Evolutionary conservation across 2,888 invertebrate genomes (phyloP).

Genomic region (Margaritifera margaritifera): DNA sequence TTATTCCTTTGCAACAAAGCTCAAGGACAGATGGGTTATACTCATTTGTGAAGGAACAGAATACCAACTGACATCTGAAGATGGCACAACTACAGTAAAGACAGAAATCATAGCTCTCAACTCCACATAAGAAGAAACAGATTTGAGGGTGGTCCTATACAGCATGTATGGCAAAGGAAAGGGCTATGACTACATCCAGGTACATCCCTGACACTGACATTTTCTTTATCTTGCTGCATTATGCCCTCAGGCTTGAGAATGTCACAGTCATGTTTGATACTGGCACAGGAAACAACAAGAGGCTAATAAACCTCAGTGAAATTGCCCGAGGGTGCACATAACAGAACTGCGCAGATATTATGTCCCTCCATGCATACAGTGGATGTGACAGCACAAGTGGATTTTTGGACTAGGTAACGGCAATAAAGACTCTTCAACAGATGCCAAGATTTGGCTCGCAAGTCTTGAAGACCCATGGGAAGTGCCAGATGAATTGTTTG

Average conservation of each 20-base stretch:
- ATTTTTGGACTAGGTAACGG: slow-evolving; percentile 19
- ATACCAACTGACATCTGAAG: slow-evolving; percentile 10
- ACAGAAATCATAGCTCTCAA: slow-evolving; percentile 10
- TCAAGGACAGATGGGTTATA: slow-evolving; percentile 10
- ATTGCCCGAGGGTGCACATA: slow-evolving; percentile 3
- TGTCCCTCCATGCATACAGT: slow-evolving; percentile 21
- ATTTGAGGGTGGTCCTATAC: slow-evolving; percentile 22
- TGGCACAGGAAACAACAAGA: slow-evolving; percentile 17
- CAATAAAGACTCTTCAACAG: slow-evolving; percentile 12
- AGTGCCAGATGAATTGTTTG: slow-evolving; percentile 7
- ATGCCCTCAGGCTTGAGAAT: slow-evolving; percentile 8
- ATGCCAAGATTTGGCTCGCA: slow-evolving; percentile 8
- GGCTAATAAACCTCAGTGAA: slow-evolving; percentile 16
- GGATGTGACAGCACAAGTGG: slow-evolving; percentile 23
- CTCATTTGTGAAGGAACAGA: slow-evolving; percentile 15
- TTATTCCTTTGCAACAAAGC: no score
- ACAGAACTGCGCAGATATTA: slow-evolving; percentile 9
- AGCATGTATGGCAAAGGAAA: slow-evolving; percentile 12
- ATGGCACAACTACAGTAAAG: slow-evolving; percentile 9
- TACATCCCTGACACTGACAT: slow-evolving; percentile 26
- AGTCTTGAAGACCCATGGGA: slow-evolving; percentile 10
- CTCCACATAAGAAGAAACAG: slow-evolving; percentile 22
- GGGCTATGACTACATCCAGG: slow-evolving; percentile 16
- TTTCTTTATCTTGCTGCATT: slow-evolving; percentile 22
- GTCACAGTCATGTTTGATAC: slow-evolving; percentile 21